Base-by-base conservation (phyloP, 2,797 vertebrate species). In the Menidia menidia region DNA sequence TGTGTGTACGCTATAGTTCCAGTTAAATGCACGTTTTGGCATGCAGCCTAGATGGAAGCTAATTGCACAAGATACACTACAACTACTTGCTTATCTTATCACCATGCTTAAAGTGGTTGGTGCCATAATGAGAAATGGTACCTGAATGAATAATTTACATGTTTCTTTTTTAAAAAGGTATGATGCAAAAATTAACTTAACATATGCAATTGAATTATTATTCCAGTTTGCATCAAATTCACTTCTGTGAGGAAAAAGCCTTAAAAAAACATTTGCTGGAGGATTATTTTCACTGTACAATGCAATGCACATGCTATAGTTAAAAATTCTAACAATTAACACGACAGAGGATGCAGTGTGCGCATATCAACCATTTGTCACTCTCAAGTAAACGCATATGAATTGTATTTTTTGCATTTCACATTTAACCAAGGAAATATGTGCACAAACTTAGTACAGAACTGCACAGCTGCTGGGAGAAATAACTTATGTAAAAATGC, bases 1-100 rank as follows among this genome's bases (percentile, higher is more conserved):
- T 45, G 69, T 42, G 66, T 79, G 74, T 1, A 64, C 55, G 59
- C 16, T 50, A 54, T 0, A 5, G 32, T 67, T 45, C 60, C 66
- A 52, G 77, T 59, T 73, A 81, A 75, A 58, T 78, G 71, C 72
- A 81, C 76, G 76, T 73, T 73, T 61, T 84, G 89, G 71, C 86
- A 65, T 71, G 71, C 53, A 68, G 75, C 80, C 83, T 59, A 30
- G 70, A 67, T 63, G 57, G 53, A 64, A 68, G 48, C 18, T 73
- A 62, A 75, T 64, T 81, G 62, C 63, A 35, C 11, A 58, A 79
- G 61, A 81, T 59, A 56, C 48, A 59, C 32, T 30, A 63, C 57
- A 62, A 66, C 47, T 50, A 44, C 68, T 67, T 67, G 66, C 52
- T 73, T 33, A 35, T 55, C 60, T 78, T 65, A 57, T 56, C 33